A percentile compares a stretch with the other conserved stretches of the same genome.
phyloP scores from a whole-genome alignment of 2,113 vertebrate species.

The Boulengeromyrus knoepffleri region DNA sequence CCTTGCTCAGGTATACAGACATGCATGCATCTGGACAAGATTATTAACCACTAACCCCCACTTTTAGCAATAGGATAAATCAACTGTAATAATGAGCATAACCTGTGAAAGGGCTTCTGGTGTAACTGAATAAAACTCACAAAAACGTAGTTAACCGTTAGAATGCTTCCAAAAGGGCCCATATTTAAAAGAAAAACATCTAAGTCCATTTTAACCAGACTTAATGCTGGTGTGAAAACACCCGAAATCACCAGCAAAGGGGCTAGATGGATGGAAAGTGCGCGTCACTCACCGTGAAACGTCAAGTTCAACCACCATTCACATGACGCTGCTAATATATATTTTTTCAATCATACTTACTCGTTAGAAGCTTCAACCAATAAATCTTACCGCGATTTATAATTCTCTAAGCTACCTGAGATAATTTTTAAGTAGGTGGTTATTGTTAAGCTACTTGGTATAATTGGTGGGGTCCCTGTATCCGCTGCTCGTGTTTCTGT shows the following conservation, averaged over 20 bases:
- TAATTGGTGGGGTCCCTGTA: neutral
- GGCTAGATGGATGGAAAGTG: neutral
- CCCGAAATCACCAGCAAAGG: too few species aligned
- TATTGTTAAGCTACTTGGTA: neutral
- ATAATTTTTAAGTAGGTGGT: neutral
- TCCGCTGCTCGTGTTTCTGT: neutral
- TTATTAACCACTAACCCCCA: too few species aligned
- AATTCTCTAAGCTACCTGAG: neutral
- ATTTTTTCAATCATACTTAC: neutral
- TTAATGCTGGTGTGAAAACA: too few species aligned
- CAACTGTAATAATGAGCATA: too few species aligned
- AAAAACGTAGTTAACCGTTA: too few species aligned
- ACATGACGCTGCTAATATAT: neutral
- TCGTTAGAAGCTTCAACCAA: neutral
- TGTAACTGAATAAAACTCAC: too few species aligned
- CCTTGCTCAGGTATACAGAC: too few species aligned
- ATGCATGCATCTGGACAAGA: too few species aligned
- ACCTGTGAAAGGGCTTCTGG: too few species aligned
- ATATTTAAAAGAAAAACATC: neutral
- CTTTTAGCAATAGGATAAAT: too few species aligned
- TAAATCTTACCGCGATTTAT: neutral
- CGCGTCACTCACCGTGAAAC: neutral
- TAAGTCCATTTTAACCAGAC: neutral
- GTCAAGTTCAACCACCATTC: neutral
- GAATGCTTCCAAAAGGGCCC: neutral